phyloP scores from a whole-genome alignment of 2,888 invertebrate genomes.

The Dioctria linearis region DNA sequence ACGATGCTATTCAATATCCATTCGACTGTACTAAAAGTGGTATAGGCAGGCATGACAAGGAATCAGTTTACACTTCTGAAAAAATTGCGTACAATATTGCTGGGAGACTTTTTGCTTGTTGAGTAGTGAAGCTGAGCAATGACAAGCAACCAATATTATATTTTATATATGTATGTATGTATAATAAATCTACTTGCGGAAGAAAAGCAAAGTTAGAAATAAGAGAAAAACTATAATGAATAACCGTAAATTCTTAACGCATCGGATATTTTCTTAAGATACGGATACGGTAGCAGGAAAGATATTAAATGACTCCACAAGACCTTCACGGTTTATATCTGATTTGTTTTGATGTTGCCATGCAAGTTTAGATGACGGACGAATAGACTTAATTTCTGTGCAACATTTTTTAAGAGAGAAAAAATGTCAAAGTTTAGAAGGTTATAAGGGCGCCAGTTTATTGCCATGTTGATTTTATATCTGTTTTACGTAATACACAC shows the following conservation, averaged over 20 bases:
- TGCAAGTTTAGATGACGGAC: neutral
- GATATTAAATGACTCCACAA: slow-evolving; percentile 50
- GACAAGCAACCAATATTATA: slow-evolving; percentile 5
- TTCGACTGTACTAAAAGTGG: slow-evolving; percentile 1
- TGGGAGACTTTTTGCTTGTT: neutral
- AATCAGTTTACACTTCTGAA: slow-evolving; percentile 21
- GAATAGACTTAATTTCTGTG: too few species aligned
- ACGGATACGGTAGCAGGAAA: slow-evolving; percentile 41
- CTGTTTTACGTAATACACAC: too few species aligned
- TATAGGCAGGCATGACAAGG: slow-evolving; percentile 30
- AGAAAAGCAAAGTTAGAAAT: slow-evolving; percentile 33
- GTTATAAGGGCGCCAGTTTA: too few species aligned
- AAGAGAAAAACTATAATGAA: slow-evolving; percentile 29
- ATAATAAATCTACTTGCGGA: neutral
- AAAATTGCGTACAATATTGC: slow-evolving; percentile 3
- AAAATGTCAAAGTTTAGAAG: too few species aligned
- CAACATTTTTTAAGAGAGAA: too few species aligned
- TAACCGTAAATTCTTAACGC: slow-evolving; percentile 50
- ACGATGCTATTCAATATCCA: neutral
- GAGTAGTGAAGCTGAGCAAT: neutral
- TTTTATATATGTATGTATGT: too few species aligned
- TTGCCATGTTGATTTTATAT: too few species aligned
- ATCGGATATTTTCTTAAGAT: slow-evolving; percentile 49
- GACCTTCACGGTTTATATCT: slow-evolving; percentile 54
- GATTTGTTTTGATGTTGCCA: slow-evolving; percentile 41